Conservation (phyloP, 1,140 invertebrate species). For the Helicoverpa zea region DNA sequence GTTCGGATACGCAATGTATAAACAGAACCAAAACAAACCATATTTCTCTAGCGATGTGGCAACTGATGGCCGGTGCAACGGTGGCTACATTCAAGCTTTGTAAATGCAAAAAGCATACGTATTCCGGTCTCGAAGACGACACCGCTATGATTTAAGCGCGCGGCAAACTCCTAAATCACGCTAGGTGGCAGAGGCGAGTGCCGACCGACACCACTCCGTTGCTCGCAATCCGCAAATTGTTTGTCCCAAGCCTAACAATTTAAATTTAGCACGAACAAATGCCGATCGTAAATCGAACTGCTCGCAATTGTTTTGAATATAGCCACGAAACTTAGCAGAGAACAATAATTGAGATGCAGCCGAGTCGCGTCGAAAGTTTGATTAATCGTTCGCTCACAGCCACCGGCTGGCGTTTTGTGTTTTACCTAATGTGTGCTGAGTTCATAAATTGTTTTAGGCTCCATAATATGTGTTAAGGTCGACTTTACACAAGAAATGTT, state of each 20-base stretch:
- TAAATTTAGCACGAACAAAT: conserved; percentile 85
- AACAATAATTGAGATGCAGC: conserved; percentile 60
- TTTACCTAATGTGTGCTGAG: conserved; percentile 52
- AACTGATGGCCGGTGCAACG: conserved; percentile 58
- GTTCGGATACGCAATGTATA: conserved; percentile 51
- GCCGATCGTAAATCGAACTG: conserved; percentile 81
- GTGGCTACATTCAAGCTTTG: conserved; percentile 57
- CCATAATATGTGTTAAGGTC: not conserved
- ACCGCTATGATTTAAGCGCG: conserved; percentile 73
- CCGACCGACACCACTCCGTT: conserved; percentile 72
- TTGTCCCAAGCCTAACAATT: conserved; percentile 83
- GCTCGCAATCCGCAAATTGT: conserved; percentile 82
- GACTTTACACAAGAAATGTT: not conserved
- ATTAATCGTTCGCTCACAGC: conserved; percentile 63
- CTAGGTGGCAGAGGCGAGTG: conserved; percentile 71
- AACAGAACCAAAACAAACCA: conserved; percentile 68
- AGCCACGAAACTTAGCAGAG: conserved; percentile 72
- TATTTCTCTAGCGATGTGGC: conserved; percentile 57
- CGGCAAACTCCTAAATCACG: conserved; percentile 74
- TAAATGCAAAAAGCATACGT: conserved; percentile 68
- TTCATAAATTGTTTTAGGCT: conserved; percentile 54
- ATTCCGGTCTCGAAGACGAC: conserved; percentile 67
- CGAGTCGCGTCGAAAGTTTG: conserved; percentile 69
- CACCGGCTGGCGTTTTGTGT: conserved; percentile 33
- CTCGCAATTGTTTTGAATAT: conserved; percentile 82